Evolutionary conservation across 2,113 vertebrate species (phyloP), one percentile per base, ranked within the genome.

Genomic region (Gallinago jamesoni): DNA sequence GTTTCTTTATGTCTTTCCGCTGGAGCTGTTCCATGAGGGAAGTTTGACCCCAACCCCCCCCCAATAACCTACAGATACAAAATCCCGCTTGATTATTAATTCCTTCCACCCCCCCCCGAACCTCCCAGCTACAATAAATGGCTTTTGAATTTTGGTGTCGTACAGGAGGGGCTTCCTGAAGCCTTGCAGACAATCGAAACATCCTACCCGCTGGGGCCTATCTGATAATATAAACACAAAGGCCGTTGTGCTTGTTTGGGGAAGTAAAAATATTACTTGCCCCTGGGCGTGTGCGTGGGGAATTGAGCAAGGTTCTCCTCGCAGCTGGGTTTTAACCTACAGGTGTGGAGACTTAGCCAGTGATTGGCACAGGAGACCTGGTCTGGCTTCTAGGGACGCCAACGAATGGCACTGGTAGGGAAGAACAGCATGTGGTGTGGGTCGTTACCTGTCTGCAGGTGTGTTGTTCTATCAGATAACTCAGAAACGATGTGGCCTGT

Each of bases 251-350:
- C 39, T 35, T 35, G 27, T 72, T 84, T 1, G 2, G 27, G n/a
- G 41, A 78, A 50, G 73, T 66, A 60, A 52, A 87, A 22, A 35
- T 83, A 90, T 94, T 94, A 31, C 67, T 79, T 73, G 81, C 92
- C 70, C 25, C 48, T 27, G 86, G 95, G 62, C 31, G 47, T 12
- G 31, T 82, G 73, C n/a, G 4, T 35, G 48, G 55, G 72, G 45
- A 75, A 64, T 73, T 76, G 84, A 37, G 66, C 62, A 94, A 62
- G 64, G 31, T 45, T 64, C 39, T 67, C 10, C 0, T 14, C 37
- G 22, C 56, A 50, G 37, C 53, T 73, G 89, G 28, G 57, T 59
- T 89, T 76, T 33, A 2, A 2, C 43, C 56, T 79, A 33, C 45
- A 79, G 89, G 62, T 94, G 45, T 89, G 73, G 56, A 81, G 60